These are phyloP conservation scores for Onychorhynchus coronatus DNA, from an alignment of 2,113 vertebrate genomes.

Conservation along the genomic window DNA sequence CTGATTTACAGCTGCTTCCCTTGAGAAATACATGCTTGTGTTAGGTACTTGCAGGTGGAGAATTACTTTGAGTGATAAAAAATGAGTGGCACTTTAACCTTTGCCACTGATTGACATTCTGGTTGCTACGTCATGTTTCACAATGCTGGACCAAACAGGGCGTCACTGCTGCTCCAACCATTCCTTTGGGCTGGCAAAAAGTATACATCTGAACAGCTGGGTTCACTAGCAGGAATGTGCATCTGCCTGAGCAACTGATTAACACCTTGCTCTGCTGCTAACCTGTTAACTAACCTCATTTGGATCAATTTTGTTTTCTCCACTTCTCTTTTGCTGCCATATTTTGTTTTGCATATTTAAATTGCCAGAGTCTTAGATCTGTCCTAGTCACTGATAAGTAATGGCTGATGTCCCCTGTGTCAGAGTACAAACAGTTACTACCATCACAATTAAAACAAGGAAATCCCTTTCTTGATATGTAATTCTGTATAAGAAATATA, in stretches of 20 bases:
- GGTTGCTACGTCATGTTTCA: constrained; percentile 32
- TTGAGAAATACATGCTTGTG: constrained; percentile 33
- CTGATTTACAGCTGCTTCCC: constrained; percentile 38
- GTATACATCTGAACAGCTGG: background rate
- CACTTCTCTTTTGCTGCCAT: background rate
- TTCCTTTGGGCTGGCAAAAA: background rate
- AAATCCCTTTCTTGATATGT: background rate
- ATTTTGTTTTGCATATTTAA: background rate
- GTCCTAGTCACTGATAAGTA: background rate
- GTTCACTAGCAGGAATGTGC: background rate
- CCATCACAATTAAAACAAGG: background rate
- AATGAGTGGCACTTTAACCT: constrained; percentile 39
- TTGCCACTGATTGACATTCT: constrained; percentile 31
- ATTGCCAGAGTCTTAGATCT: background rate
- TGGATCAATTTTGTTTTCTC: background rate
- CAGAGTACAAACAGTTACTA: background rate
- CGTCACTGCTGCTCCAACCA: background rate
- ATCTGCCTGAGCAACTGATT: background rate
- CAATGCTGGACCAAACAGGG: background rate
- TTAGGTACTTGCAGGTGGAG: constrained; percentile 37
- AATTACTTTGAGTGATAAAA: constrained; percentile 51
- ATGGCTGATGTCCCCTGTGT: background rate
- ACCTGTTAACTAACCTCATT: background rate
- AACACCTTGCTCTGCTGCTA: background rate
- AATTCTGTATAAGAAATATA: background rate